phyloP scores from a whole-genome alignment of 2,113 vertebrate genomes.

The Copsychus sechellarum region DNA sequence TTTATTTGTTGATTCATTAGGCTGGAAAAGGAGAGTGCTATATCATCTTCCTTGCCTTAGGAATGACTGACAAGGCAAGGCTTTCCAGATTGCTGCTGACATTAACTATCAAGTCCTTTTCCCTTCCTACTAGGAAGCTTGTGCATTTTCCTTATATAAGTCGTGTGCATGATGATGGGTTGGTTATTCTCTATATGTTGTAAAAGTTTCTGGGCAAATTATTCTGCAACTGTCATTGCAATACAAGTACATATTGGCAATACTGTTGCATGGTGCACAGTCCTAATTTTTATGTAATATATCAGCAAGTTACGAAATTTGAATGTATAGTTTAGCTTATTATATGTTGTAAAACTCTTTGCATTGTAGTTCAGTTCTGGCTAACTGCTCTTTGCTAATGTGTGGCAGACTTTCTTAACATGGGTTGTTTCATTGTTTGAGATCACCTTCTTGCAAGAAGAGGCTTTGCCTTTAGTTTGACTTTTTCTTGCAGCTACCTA shows the following conservation, averaged over 20 bases:
- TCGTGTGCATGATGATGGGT: not conserved
- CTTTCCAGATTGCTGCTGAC: not conserved
- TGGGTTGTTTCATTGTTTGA: not conserved
- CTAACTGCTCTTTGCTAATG: rapidly evolving
- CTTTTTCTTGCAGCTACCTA: not conserved
- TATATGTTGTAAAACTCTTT: not conserved
- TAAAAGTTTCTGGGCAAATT: not conserved
- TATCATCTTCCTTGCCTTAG: not conserved
- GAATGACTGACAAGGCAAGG: not conserved
- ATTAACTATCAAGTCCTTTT: not conserved
- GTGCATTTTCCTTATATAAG: not conserved
- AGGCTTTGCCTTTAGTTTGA: not conserved
- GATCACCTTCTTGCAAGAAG: not conserved
- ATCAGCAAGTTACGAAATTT: not conserved
- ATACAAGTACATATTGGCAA: not conserved
- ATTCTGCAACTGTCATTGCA: not conserved
- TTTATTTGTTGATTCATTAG: slow-evolving; percentile 1
- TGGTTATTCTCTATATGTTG: not conserved
- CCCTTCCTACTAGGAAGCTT: not conserved
- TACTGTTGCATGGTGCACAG: not conserved
- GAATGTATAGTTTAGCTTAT: not conserved
- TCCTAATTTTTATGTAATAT: not conserved
- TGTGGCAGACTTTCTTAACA: not conserved
- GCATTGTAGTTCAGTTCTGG: not conserved
- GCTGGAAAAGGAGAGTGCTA: not conserved